phyloP scores from a whole-genome alignment of 2,888 invertebrate species.

The Hesperia comma region DNA sequence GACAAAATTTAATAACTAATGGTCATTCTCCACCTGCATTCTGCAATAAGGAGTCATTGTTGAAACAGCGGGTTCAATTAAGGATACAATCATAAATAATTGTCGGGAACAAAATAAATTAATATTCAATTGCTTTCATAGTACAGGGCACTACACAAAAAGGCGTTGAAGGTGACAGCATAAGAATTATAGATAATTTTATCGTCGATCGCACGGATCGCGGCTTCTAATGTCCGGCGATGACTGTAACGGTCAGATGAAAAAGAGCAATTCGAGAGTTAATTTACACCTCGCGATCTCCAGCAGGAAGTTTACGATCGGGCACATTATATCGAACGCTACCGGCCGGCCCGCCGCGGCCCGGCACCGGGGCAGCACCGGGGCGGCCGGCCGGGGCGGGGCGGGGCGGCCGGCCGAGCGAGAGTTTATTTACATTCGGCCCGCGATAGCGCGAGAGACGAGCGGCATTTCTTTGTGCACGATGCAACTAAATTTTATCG shows the following conservation, averaged over 20 bases:
- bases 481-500: slow-evolving; percentile 73
- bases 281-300: slow-evolving; percentile 78
- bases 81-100: slow-evolving; percentile 26
- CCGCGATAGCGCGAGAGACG: slow-evolving; percentile 68
- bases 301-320: slow-evolving; percentile 79
- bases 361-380: slow-evolving; percentile 35
- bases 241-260: slow-evolving; percentile 74
- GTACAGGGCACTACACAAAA: slow-evolving; percentile 8
- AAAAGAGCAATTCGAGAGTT: slow-evolving; percentile 76
- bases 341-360: slow-evolving; percentile 55
- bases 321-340: slow-evolving; percentile 77
- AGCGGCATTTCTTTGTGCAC: slow-evolving; percentile 79
- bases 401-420: slow-evolving; percentile 40
- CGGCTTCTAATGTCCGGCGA: slow-evolving; percentile 52
- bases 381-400: slow-evolving; percentile 38
- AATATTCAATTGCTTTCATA: slow-evolving; percentile 12
- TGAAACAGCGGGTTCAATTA: slow-evolving; percentile 20
- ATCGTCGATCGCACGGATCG: slow-evolving; percentile 15
- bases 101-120: slow-evolving; percentile 20
- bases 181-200: slow-evolving; percentile 3
- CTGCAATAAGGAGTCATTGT: slow-evolving; percentile 12
- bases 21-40: slow-evolving; percentile 14
- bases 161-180: slow-evolving; percentile 9
- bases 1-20: slow-evolving; percentile 17
- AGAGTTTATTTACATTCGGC: slow-evolving; percentile 72